phyloP scores from a whole-genome alignment of 2,797 vertebrate species.

The Aphelocoma californica region DNA sequence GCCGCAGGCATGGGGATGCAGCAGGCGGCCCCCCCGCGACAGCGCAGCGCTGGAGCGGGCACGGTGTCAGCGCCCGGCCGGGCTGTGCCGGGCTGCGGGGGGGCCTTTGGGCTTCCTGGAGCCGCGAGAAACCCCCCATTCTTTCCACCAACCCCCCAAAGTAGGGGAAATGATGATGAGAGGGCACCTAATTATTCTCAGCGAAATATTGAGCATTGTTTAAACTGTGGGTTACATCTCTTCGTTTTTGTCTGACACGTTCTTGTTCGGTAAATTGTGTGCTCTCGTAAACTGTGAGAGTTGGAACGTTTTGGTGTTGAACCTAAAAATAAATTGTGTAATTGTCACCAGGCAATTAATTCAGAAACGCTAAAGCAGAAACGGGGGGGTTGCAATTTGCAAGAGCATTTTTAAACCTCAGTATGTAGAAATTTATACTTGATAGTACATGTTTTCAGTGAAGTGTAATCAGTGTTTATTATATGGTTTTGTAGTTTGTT shows the following conservation, averaged over 20 bases:
- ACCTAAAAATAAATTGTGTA: accelerated
- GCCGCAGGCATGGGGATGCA: not conserved
- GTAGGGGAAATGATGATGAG: accelerated
- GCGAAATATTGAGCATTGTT: accelerated
- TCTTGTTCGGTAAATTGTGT: not conserved
- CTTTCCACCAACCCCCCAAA: accelerated
- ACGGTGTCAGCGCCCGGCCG: not conserved
- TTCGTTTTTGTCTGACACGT: not conserved
- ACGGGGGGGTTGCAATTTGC: accelerated
- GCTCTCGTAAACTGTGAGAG: not conserved
- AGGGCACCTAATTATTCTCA: accelerated
- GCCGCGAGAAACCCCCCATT: accelerated
- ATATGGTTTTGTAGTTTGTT: not conserved
- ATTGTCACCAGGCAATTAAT: accelerated
- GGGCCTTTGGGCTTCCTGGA: accelerated
- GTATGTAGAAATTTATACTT: not conserved
- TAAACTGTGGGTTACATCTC: accelerated
- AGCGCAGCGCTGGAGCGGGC: not conserved
- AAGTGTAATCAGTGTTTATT: not conserved
- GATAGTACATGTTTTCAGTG: not conserved
- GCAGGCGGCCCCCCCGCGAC: not conserved
- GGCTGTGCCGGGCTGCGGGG: not conserved
- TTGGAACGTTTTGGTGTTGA: not conserved
- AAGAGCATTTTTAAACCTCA: not conserved
- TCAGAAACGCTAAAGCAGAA: not conserved